Conservation (phyloP, 1,140 invertebrate genomes). For the Ectropis grisescens region DNA sequence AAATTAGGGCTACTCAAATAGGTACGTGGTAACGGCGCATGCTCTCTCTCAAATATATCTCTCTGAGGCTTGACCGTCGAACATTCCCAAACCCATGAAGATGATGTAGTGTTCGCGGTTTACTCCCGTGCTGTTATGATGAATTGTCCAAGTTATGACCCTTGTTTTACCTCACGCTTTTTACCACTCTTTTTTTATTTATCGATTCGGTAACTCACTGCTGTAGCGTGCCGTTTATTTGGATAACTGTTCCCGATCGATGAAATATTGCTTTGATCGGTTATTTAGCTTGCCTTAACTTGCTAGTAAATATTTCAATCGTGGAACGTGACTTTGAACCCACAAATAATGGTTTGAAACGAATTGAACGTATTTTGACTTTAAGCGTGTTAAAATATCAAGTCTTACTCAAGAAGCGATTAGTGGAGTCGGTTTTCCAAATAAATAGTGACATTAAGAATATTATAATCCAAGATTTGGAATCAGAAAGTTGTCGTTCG, state of each 20-base stretch:
- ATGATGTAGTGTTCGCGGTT: constrained; percentile 36
- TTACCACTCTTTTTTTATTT: constrained; percentile 12
- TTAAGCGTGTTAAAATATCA: background rate
- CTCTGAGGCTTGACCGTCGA: no score
- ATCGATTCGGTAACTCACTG: constrained; percentile 8
- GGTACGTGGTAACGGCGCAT: no score
- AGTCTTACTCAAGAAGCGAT: background rate
- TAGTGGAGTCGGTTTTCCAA: background rate
- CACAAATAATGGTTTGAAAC: no score
- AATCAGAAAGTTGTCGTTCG: constrained; percentile 11
- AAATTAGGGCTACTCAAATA: no score
- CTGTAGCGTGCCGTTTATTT: constrained; percentile 6
- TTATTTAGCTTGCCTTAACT: background rate
- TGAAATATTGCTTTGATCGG: background rate
- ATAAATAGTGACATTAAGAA: no score
- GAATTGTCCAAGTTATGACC: constrained; percentile 31
- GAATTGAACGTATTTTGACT: background rate
- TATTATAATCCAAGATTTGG: no score
- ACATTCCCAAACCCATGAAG: constrained; percentile 26
- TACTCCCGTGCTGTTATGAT: constrained; percentile 32
- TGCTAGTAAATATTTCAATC: background rate
- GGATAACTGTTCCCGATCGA: background rate
- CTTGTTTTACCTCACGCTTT: constrained; percentile 21
- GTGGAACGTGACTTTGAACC: no score
- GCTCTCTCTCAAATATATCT: no score